phyloP scores from a whole-genome alignment of 92 coral and sea anemone genomes.

The Porites rus region DNA sequence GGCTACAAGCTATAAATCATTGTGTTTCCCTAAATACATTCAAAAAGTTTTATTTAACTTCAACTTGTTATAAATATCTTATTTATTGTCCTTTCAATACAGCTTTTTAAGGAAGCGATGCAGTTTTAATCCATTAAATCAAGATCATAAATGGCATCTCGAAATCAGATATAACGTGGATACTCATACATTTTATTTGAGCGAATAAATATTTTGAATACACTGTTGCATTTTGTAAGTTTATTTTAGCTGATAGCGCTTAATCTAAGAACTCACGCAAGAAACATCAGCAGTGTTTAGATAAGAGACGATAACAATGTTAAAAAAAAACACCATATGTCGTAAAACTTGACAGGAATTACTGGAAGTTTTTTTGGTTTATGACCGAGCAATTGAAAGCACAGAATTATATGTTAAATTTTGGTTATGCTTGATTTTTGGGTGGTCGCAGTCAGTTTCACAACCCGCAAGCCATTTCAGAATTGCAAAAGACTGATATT shows the following conservation, averaged over 20 bases:
- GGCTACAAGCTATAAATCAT: too few species aligned
- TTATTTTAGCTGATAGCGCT: conserved; percentile 37
- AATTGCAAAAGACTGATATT: conserved; percentile 5
- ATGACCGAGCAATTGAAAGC: conserved; percentile 17
- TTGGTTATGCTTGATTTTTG: conserved; percentile 2
- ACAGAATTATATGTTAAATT: conserved; percentile 22
- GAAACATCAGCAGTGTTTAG: conserved; percentile 27
- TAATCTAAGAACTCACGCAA: conserved; percentile 3
- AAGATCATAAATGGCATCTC: conserved; percentile 30
- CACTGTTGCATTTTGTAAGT: conserved; percentile 24
- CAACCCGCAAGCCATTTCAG: conserved; percentile 21
- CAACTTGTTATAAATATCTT: background rate
- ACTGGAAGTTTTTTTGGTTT: conserved; percentile 6
- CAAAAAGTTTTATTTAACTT: background rate
- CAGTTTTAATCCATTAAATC: conserved; percentile 6
- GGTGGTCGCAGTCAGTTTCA: conserved; percentile 13
- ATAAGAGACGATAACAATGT: conserved; percentile 26
- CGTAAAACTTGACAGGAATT: conserved; percentile 30
- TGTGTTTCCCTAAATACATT: background rate
- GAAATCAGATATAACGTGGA: conserved; percentile 1
- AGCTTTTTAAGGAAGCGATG: conserved; percentile 7
- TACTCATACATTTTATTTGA: conserved; percentile 6
- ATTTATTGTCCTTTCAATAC: background rate
- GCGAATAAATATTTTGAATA: conserved; percentile 21
- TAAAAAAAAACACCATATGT: conserved; percentile 40